Conservation (phyloP, 2,888 invertebrate species). For the Branchinecta sandiegonensis region DNA sequence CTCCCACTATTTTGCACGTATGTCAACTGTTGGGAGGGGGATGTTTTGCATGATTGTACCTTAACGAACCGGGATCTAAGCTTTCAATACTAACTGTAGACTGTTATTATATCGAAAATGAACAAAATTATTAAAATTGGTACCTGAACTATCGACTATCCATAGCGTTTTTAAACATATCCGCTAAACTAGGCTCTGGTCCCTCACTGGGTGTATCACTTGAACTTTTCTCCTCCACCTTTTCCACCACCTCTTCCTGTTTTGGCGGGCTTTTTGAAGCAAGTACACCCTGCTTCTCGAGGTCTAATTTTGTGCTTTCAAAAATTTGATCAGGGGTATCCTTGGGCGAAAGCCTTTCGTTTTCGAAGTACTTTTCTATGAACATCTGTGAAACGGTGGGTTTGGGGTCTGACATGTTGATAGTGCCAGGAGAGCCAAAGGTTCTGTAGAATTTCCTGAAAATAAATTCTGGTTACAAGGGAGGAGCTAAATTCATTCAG, state of each 20-base stretch:
- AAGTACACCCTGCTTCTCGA: not conserved
- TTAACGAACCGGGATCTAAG: too few species aligned
- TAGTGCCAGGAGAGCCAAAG: constrained; percentile 32
- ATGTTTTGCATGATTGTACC: too few species aligned
- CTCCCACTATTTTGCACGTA: too few species aligned
- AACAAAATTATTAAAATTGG: too few species aligned
- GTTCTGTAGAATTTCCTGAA: constrained; percentile 35
- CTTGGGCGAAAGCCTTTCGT: constrained; percentile 24
- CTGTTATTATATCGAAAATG: too few species aligned
- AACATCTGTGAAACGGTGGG: constrained; percentile 32
- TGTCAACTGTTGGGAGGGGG: too few species aligned
- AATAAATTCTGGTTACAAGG: constrained; percentile 14
- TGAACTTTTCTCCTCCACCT: not conserved
- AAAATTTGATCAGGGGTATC: constrained; percentile 6
- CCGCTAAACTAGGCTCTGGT: constrained; percentile 6
- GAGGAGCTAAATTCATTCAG: too few species aligned
- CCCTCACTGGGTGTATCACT: not conserved
- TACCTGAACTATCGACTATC: not conserved
- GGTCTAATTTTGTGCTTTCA: not conserved
- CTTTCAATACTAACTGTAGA: too few species aligned
- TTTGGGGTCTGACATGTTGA: constrained; percentile 31
- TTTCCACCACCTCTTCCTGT: not conserved
- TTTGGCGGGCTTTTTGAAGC: not conserved
- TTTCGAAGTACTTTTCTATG: constrained; percentile 32
- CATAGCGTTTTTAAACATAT: constrained; percentile 8